Evolutionary conservation across 2,113 vertebrate species (phyloP), one percentile per base, ranked within the genome.

Genomic region (Rattus norvegicus): DNA sequence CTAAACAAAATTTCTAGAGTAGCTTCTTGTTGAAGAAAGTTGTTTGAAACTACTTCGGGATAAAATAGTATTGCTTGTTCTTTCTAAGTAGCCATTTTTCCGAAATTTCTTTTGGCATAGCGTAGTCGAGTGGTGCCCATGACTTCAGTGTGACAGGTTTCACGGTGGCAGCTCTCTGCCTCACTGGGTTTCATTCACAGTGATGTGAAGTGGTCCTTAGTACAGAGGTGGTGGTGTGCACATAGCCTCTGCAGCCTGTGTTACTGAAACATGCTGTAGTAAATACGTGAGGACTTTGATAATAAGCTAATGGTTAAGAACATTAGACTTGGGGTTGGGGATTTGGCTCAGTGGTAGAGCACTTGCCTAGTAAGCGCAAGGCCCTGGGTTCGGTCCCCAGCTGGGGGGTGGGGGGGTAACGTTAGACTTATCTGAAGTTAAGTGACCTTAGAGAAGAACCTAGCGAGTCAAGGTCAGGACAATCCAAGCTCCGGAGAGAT

Each of bases 1-100:
- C 52, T 81, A 90, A 94, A 69, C 92, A 90, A 63, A 28, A 85
- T 93, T 88, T 95, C 47, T 95, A 69, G 24, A 95, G 75, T 95
- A 72, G 79, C 88, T 93, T 93, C 85, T 92, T 61, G 72, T 79
- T 92, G n/a, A 91, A 88, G 36, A 95, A 69, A 87, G 26, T 93
- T 96, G 43, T 81, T 96, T 76, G 85, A 97, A 93, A 81, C 56
- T 85, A n/a, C 30, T 95, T 96, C 22, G 14, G 39, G 43, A 20
- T 56, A 93, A 33, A 54, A 39, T 93, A 61, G 9, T 88, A 22
- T 24, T 93, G 30, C 13, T 93, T 9, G 2, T 87, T 87, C 92
- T 75, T 87, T 87, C 90, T 79, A 76, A 90, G 39, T 88, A 88
- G 81, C 22, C 47, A 52, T 80, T 93, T 96, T 90, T 94, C 73